Base-by-base conservation (phyloP, 2,113 vertebrate species). In the Harpagus bidentatus region DNA sequence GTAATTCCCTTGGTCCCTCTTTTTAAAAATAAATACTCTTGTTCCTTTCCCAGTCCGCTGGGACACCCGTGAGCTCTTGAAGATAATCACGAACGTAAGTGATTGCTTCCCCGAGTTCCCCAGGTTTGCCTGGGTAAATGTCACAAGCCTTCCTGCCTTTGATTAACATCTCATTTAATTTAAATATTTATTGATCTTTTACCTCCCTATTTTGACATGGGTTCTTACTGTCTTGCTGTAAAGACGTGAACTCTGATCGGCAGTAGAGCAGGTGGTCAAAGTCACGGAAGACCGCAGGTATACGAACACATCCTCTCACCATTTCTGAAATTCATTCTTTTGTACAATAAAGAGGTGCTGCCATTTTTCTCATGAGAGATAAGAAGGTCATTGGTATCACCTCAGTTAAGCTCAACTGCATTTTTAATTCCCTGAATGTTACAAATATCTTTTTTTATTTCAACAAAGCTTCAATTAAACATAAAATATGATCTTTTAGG, bases 251-350 rank as follows among this genome's bases (percentile, higher is more conserved):
- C 38, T n/a, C 20, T 3, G 12, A 7, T 12, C 34, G 13, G 26
- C 55, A 53, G 62, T 48, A 58, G 67, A 29, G 31, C 28, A 17
- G 53, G 38, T 13, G 50, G 28, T 32, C 67, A 48, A 8, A 36
- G 45, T 34, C 40, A 17, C 0, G 0, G 13, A n/a, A 15, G 61
- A 4, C 50, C 10, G 0, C 0, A 0, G 0, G 16, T 10, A 12
- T 12, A 16, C 1, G 3, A 25, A 3, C n/a, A 6, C 3, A 8
- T 6, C 29, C 19, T 34, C 13, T 29, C 40, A 34, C 34, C 50
- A 1, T 14, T 34, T 7, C 21, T 71, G 52, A n/a, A 52, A 40
- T 69, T 62, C 76, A 8, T 76, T 85, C 73, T 26, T 58, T 34
- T 38, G 16, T 26, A 1, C 2, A 34, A 43, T 29, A 59, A 50